Base-by-base conservation (phyloP, 1,140 invertebrate genomes). In the Diprion similis region DNA sequence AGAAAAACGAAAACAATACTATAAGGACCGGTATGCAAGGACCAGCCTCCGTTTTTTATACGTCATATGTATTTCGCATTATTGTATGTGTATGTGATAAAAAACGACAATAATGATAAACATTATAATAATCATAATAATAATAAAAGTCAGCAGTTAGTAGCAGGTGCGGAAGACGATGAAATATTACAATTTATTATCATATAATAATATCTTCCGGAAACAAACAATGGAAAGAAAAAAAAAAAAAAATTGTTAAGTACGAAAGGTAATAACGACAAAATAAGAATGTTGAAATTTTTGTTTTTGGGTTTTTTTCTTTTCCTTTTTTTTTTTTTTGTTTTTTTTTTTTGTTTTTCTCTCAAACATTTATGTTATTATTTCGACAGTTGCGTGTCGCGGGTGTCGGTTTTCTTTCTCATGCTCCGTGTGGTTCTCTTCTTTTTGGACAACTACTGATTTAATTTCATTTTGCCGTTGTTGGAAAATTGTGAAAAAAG, bases 31-130 rank as follows among this genome's bases (percentile, higher is more conserved):
- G 51, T 59, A 1, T 37, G 24, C 9, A 64, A 71, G 68, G 75
- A 80, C 72, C 72, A 78, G 73, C 77, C 73, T 80, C 75, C 72
- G 73, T 4, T 70, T 70, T 18, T 2, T 18, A n/a, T 70, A 70
- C 18, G 18, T 70, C 18, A 15, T 66, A 46, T 13, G 51, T 59
- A 15, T 6, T 37, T 37, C 24, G 24, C 24, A 37, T 37, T 37
- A 37, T 37, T 37, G 24, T 37, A 6, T 37, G 24, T 37, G 24
- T 37, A 1, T 37, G 24, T 37, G 24, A 37, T 37, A 37, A 37
- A 37, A 1, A 37, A 37, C 24, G 24, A 37, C 24, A 37, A 37
- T 37, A 37, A 37, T 37, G 2, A 37, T 37, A 37, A 37, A 37
- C 6, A 37, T 37, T 37, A 37, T 37, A 37, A 37, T 37, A 37